phyloP scores from a whole-genome alignment of 2,113 vertebrate species.

The Calyptommatus sinebrachiatus region DNA sequence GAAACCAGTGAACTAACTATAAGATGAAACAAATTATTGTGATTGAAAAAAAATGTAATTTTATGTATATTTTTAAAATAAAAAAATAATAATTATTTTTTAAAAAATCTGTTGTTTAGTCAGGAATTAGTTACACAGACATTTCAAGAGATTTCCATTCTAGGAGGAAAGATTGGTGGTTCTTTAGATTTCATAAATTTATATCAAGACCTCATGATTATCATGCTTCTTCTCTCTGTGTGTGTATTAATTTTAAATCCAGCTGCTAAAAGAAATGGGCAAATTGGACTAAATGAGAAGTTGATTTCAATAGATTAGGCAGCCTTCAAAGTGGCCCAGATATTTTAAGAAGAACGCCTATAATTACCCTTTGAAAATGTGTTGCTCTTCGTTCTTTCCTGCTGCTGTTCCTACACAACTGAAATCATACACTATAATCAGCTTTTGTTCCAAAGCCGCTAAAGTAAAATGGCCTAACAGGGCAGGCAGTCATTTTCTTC shows the following conservation, averaged over 20 bases:
- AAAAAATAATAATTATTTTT: too few species aligned
- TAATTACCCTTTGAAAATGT: neutral
- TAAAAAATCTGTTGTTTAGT: too few species aligned
- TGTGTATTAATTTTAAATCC: neutral
- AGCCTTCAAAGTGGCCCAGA: neutral
- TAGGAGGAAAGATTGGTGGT: too few species aligned
- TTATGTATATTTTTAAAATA: too few species aligned
- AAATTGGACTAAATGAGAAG: neutral
- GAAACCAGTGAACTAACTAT: too few species aligned
- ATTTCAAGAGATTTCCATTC: neutral
- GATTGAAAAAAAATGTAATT: too few species aligned
- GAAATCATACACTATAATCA: neutral
- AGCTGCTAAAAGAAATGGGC: neutral
- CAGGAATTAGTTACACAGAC: neutral
- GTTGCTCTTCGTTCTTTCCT: neutral
- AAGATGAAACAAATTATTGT: too few species aligned
- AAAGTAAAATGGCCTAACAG: neutral
- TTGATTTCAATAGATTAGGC: neutral
- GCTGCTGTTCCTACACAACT: neutral
- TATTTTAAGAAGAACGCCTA: conserved; percentile 11
- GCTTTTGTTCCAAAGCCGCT: neutral
- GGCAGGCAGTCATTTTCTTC: neutral
- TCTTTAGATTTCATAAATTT: neutral
- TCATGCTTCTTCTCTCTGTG: neutral
- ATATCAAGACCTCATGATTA: neutral